Evolutionary conservation across 2,113 vertebrate genomes (phyloP), one percentile per base, ranked within the genome.

Genomic region (Amphilophus citrinellus): DNA sequence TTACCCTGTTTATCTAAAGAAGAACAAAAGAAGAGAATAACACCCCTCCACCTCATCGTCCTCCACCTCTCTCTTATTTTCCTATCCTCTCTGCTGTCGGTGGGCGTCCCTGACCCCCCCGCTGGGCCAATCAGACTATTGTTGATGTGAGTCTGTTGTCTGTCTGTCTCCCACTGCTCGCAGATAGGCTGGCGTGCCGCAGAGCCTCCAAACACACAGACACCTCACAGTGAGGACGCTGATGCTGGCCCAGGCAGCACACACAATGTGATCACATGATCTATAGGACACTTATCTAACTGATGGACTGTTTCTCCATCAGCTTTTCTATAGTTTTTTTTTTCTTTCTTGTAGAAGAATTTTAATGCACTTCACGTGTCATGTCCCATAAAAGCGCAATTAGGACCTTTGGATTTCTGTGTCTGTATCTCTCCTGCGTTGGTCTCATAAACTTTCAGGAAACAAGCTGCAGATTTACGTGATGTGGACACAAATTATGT

Each of bases 71-170:
- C 44, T 86, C 81, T 88, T 87, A 88, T 89, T 86, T 89, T 87
- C 65, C 58, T 22, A 62, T 81, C 89, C 78, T 79, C 66, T 76
- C 56, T 73, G 79, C 57, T 82, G 84, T 87, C 93, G 77, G 90
- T 87, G 89, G 92, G 85, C 84, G 91, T 89, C 89, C 82, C 84
- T 62, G 32, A 57, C 44, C 76, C 88, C 80, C 90, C 88, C 53
- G 65, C 85, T 76, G 88, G 80, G 92, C 86, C 91, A 93, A 93
- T 92, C 92, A 93, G 92, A 92, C 83, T 62, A 91, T 89, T 86
- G 88, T 86, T 90, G 87, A 94, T 91, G 87, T 8, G 84, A 93
- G 85, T 82, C 77, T 86, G 88, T 85, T 89, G 87, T 90, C 63
- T 85, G 90, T 90, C 87, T 89, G 91, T 82, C 91, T 71, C 92